Evolutionary conservation across 2,888 invertebrate genomes (phyloP).

Genomic region (Drosophila ustulata): DNA sequence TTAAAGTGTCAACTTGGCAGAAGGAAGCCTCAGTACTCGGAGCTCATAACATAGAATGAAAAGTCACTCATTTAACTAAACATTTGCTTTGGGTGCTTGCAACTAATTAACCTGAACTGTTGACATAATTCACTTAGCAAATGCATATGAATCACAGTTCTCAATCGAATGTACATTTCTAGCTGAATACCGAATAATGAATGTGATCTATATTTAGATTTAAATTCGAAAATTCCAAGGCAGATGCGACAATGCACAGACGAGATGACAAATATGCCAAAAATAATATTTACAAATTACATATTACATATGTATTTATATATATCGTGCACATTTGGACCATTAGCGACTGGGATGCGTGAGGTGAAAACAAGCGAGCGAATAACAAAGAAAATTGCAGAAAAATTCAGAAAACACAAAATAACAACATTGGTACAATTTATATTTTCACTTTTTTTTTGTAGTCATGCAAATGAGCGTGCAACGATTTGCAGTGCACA

Average conservation of each 20-base stretch:
- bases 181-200: conserved; percentile 27
- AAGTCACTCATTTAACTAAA: conserved; percentile 9
- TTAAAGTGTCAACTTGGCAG: conserved; percentile 63
- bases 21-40: conserved; percentile 6
- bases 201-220: conserved; percentile 18
- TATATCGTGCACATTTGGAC: background rate
- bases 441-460: conserved; percentile 65
- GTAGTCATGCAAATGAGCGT: conserved; percentile 75
- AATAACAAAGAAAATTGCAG: conserved; percentile 13
- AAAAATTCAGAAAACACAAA: conserved; percentile 36
- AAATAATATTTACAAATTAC: conserved; percentile 38
- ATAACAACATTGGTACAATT: conserved; percentile 63
- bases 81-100: background rate
- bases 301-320: background rate
- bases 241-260: conserved; percentile 1
- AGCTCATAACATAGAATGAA: background rate
- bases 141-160: conserved; percentile 56
- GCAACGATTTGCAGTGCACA: conserved; percentile 53
- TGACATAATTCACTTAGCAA: conserved; percentile 36
- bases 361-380: conserved; percentile 44
- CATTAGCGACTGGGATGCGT: conserved; percentile 58
- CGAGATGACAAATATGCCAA: conserved; percentile 33
- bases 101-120: conserved; percentile 48
- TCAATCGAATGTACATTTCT: conserved; percentile 49
- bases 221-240: conserved; percentile 2